A percentile compares a stretch with the other conserved stretches of the same genome.
Conservation (phyloP, 2,113 vertebrate species). For the Ciconia boyciana region DNA sequence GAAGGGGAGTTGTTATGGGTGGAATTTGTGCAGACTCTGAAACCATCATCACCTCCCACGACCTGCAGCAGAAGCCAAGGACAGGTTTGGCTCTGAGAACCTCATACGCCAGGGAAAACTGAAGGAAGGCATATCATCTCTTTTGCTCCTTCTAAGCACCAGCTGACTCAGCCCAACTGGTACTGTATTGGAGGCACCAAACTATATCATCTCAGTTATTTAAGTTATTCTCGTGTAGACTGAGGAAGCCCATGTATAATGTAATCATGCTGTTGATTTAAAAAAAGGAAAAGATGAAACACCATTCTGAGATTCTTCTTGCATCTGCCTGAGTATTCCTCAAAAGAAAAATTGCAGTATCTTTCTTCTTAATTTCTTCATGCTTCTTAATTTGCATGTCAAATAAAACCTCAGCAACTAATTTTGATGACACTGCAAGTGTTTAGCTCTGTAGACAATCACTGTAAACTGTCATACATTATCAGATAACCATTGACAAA, state of each 20-base stretch:
- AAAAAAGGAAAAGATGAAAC: background rate
- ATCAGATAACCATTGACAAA: background rate
- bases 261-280: background rate
- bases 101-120: background rate
- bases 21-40: accelerated
- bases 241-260: background rate
- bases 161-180: background rate
- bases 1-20: background rate
- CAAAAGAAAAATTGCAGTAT: background rate
- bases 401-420: background rate
- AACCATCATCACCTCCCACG: background rate
- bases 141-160: background rate
- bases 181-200: background rate
- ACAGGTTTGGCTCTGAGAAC: background rate
- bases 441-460: background rate
- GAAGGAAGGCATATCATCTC: background rate
- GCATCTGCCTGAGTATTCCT: background rate
- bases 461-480: background rate
- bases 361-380: background rate
- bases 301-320: background rate
- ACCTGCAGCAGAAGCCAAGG: background rate
- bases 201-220: background rate
- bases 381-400: slow-evolving; percentile 18
- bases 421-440: slow-evolving; percentile 1
- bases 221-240: background rate